phyloP scores from a whole-genome alignment of 2,888 invertebrate genomes.

The Agonum fuliginosum region DNA sequence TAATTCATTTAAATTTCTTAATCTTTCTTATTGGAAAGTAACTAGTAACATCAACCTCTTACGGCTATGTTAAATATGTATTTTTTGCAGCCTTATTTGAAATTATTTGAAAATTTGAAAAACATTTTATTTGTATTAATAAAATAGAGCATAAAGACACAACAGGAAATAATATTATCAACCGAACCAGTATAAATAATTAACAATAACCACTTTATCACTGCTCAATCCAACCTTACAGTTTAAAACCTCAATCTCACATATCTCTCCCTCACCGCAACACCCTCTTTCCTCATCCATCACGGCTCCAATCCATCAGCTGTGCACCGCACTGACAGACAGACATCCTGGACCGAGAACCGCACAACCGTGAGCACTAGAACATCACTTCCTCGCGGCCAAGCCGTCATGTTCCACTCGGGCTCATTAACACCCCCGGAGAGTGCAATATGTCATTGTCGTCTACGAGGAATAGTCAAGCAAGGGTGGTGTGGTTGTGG shows the following conservation, averaged over 20 bases:
- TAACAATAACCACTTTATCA: too few relatives aligned
- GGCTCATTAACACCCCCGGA: conserved; percentile 11
- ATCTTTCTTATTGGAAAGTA: too few relatives aligned
- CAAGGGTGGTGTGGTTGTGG: conserved; percentile 12
- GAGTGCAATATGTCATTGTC: conserved; percentile 31
- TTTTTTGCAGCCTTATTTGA: too few relatives aligned
- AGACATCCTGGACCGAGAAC: background rate
- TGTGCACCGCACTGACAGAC: background rate
- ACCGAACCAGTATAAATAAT: too few relatives aligned
- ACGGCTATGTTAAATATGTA: too few relatives aligned
- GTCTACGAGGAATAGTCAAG: background rate
- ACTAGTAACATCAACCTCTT: too few relatives aligned
- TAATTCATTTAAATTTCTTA: too few relatives aligned
- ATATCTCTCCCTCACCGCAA: background rate
- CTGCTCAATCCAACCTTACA: too few relatives aligned
- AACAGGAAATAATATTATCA: too few relatives aligned
- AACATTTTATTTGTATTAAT: too few relatives aligned
- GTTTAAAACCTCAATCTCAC: background rate
- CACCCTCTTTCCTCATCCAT: conserved; percentile 20
- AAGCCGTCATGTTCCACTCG: conserved; percentile 24
- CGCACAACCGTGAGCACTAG: background rate
- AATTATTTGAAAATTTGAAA: too few relatives aligned
- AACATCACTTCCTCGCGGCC: background rate
- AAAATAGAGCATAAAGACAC: too few relatives aligned
- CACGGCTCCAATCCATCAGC: conserved; percentile 25